Percentiles rank a stretch among this genome's conserved stretches.
Conservation (phyloP, 2,888 invertebrate species). For the Stenichneumon culpator region DNA sequence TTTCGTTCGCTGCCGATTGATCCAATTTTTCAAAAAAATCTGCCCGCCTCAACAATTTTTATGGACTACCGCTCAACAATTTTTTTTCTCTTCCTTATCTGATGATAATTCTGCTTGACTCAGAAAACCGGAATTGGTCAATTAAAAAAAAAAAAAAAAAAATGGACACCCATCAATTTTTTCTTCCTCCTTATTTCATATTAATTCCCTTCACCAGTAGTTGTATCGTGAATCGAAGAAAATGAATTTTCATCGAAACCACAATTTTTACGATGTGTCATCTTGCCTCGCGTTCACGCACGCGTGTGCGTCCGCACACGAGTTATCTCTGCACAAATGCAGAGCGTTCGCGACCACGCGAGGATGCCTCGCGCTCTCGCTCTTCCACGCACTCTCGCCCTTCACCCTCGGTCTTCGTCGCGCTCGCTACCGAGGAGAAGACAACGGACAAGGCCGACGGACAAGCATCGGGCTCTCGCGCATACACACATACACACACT, state of each 20-base stretch:
- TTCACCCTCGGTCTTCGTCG: conserved; percentile 59
- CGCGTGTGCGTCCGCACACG: conserved; percentile 11
- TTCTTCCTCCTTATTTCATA: not conserved
- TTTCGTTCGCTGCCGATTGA: not conserved
- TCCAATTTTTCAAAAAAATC: not conserved
- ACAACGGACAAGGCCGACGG: conserved; percentile 59
- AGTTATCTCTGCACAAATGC: conserved; percentile 47
- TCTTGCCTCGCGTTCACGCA: conserved; percentile 13
- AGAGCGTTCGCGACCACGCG: conserved; percentile 57
- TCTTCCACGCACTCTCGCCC: conserved; percentile 59
- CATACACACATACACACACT: conserved; percentile 19
- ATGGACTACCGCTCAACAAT: not conserved
- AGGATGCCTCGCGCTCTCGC: conserved; percentile 37
- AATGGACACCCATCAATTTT: too few species aligned
- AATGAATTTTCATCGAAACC: not conserved
- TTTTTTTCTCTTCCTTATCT: not conserved
- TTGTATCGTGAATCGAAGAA: not conserved
- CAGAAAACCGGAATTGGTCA: too few species aligned
- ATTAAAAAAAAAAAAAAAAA: too few species aligned
- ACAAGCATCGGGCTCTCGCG: conserved; percentile 41
- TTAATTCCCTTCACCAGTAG: not conserved
- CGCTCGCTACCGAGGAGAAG: conserved; percentile 37
- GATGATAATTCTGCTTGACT: too few species aligned
- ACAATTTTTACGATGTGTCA: conserved; percentile 9
- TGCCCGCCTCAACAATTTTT: not conserved